Evolutionary conservation across 2,113 vertebrate species (phyloP), one percentile per base, ranked within the genome.

Genomic region (Cyprinus carpio): DNA sequence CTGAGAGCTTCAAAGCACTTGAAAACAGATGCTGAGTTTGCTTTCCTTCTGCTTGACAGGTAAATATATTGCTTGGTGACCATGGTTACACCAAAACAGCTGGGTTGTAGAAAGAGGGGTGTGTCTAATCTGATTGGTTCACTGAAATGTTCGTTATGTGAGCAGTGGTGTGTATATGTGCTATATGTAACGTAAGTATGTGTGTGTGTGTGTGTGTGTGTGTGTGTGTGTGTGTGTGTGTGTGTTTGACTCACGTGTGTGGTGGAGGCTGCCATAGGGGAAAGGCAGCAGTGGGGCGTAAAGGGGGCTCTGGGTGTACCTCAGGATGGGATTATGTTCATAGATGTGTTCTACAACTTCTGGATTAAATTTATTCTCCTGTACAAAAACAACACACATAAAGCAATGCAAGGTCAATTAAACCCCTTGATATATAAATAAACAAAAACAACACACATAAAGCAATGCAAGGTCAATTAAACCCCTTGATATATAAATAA

Each of bases 271-370:
- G 87, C 97, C 96, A 0, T 98, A 99, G 60, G 97, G 94, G 88
- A 99, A 96, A 27, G 98, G 97, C 89, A 99, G 93, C 85, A 99
- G 95, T 0, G 98, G 96, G 13, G 98, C 97, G 0, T 99, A 99
- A 82, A 99, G 93, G 43, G 97, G 96, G 20, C 95, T 95, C 83
- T 95, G 95, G 71, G 97, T 98, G 92, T 99, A 96, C 89, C 96
- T 96, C 85, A 99, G 94, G 91, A 99, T 97, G 1, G 97, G 95
- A 89, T 99, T 99, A 92, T 96, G 93, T 69, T 92, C 94, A 91
- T 98, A 99, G 90, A 98, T 99, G 89, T 98, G 95, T 82, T 99
- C 97, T 92, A 99, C 95, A 0, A 96, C 94, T 86, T 99, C 98
- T 0, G 96, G 95, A 91, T 96, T 96, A 80, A 94, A 93, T 23